Base-by-base conservation (phyloP, 2,113 vertebrate species). In the Accipiter virgatus region DNA sequence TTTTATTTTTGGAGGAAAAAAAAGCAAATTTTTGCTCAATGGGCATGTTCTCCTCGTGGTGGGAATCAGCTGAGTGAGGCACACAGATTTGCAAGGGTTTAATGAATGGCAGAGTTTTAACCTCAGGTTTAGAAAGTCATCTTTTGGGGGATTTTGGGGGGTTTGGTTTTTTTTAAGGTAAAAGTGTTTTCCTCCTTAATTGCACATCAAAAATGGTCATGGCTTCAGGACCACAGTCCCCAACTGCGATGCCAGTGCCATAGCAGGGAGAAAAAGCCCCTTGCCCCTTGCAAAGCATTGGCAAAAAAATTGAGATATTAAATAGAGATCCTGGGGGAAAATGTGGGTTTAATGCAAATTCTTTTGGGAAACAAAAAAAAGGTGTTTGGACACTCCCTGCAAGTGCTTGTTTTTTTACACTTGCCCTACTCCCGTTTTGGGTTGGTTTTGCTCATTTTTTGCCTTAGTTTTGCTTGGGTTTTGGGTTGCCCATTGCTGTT, bases 131-230 rank as follows among this genome's bases (percentile, higher is more conserved):
- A n/a, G 34, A 52, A 86, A 73, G 25, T 45, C 0, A 34, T 34
- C 6, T 52, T 79, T 55, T 11, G 9, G 31, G 29, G 15, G 2
- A 52, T 27, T 40, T 65, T 48, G 66, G 40, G 40, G 12, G 40
- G 42, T 45, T 8, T 7, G 14, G 23, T n/a, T 38, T 16, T 81
- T 88, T 79, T 71, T 21, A 22, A 56, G 20, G 15, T 40, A 13
- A 48, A 89, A 75, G 9, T 16, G 10, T 21, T 89, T 70, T 62
- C 11, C 25, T 43, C 13, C 59, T 68, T 42, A 48, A 62, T 6
- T 3, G 5, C 25, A 4, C 16, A 3, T 4, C 2, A 3, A 26
- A 81, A 48, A 50, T 0, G 1, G 5, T 26, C 1, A 0, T n/a
- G n/a, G 26, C 1, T 1, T 32, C 6, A 2, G 11, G 48, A 55